Percentiles rank a stretch among this genome's conserved stretches.
phyloP scores from a whole-genome alignment of 2,888 invertebrate genomes.

The Cantharis nigra region DNA sequence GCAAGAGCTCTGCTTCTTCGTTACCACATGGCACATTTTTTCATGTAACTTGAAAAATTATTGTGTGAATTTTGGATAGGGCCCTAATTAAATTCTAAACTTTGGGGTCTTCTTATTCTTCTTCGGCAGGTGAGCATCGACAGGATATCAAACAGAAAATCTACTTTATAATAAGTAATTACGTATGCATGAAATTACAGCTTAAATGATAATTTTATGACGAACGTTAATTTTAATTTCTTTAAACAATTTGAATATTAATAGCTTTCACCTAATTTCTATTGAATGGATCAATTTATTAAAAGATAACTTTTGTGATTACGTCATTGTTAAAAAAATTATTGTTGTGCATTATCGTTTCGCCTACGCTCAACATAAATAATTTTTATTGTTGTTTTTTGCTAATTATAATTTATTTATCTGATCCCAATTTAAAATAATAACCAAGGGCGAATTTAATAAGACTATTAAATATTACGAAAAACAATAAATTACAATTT shows the following conservation, averaged over 20 bases:
- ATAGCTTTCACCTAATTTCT: not conserved
- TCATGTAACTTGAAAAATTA: not conserved
- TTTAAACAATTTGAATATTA: not conserved
- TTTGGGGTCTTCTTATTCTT: not conserved
- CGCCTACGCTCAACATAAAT: not conserved
- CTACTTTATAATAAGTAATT: not conserved
- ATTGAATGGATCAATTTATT: not conserved
- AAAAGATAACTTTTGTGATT: not conserved
- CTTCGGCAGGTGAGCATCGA: not conserved
- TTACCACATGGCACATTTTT: not conserved
- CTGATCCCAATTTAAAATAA: not conserved
- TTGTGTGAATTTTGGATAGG: not conserved
- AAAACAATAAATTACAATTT: not conserved
- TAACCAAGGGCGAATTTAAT: not conserved
- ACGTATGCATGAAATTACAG: not conserved
- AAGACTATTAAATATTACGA: not conserved
- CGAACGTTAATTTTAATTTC: not conserved
- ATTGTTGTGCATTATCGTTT: not conserved
- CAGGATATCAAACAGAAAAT: not conserved
- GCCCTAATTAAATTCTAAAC: not conserved
- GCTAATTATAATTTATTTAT: not conserved
- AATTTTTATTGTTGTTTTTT: not conserved
- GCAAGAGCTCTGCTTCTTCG: constrained; percentile 2
- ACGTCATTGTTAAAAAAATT: not conserved
- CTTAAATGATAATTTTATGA: not conserved